Evolutionary conservation across 2,797 vertebrate genomes (phyloP).

Genomic region (Melanitta fusca): DNA sequence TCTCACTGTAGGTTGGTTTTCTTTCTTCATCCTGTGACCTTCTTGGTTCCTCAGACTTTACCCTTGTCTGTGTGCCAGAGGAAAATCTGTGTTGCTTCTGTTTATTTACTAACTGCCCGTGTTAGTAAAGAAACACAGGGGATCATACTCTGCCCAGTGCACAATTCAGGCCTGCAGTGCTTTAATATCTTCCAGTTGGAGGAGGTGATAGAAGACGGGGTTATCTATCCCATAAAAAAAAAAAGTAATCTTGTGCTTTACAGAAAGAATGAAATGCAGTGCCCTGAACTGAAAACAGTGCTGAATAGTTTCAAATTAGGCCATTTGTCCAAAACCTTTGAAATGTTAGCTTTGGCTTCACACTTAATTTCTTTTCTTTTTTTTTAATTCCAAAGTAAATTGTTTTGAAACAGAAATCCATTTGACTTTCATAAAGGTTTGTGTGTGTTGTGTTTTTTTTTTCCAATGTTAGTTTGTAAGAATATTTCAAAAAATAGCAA

Average conservation of each 20-base stretch:
- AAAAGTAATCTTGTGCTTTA: background rate
- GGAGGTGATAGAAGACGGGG: background rate
- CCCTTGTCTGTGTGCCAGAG: constrained; percentile 2
- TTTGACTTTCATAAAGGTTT: background rate
- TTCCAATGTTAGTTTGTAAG: background rate
- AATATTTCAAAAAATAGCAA: background rate
- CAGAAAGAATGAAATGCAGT: background rate
- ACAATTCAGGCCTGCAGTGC: background rate
- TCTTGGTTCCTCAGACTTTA: constrained; percentile 34
- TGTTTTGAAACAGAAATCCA: background rate
- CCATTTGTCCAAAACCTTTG: background rate
- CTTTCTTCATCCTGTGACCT: constrained; percentile 63
- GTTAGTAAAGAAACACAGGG: background rate
- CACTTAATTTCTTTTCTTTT: background rate
- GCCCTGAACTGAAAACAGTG: background rate
- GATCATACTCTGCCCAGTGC: background rate
- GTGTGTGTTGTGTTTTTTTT: background rate
- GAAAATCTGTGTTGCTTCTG: background rate
- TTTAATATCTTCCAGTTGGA: background rate
- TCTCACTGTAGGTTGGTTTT: constrained; percentile 36
- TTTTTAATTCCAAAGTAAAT: background rate
- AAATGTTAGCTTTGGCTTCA: background rate
- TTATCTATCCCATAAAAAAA: background rate
- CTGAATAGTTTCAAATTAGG: background rate
- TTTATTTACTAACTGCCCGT: background rate